Base-by-base conservation (phyloP, 2,888 invertebrate species). In the Crematogaster levior region DNA sequence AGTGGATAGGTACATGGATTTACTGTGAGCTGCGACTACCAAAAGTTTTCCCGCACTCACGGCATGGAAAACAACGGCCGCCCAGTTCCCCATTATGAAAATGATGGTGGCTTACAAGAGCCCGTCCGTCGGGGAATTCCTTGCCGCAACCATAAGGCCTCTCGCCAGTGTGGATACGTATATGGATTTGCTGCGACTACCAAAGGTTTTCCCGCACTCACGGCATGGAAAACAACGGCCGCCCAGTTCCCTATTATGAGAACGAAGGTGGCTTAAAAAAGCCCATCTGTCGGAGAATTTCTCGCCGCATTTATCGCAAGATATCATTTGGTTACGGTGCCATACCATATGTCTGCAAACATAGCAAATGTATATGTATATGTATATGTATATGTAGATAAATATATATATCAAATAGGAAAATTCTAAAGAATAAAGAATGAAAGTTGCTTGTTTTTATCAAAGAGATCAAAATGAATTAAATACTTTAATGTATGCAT, bases 1-100 rank as follows among this genome's bases (percentile, higher is more conserved):
- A 98, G 92, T 98, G 98, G 88, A 98, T 98, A 63, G 98, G 96
- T 70, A 98, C 96, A 94, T 98, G 98, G 89, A 98, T 98, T 95
- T 98, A 98, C 91, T 97, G 97, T 0, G 97, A 97, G 91, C 97
- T 97, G 15, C 97, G 96, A 21, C 98, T 98, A 0, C 98, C 98
- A 92, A 98, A 98, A n/a, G 97, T 97, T 93, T 98, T 98, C 88
- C 98, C 97, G 91, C 98, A 98, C 90, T 97, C 97, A 87, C 96
- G 95, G 91, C 98, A 98, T 0, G 97, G 97, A 92, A 98, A 98
- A 81, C 97, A 96, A 84, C 97, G 95, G 0, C 96, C 95, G 0
- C 95, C 95, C 10, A 95, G 92, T 24, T 95, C 95, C 84, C 95
- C 95, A 81, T 95, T 95, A 87, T 96, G 96, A 80, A 96, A 96